Evolutionary conservation across 2,888 invertebrate species (phyloP), one percentile per base, ranked within the genome.

Genomic region (Anorthoa munda): DNA sequence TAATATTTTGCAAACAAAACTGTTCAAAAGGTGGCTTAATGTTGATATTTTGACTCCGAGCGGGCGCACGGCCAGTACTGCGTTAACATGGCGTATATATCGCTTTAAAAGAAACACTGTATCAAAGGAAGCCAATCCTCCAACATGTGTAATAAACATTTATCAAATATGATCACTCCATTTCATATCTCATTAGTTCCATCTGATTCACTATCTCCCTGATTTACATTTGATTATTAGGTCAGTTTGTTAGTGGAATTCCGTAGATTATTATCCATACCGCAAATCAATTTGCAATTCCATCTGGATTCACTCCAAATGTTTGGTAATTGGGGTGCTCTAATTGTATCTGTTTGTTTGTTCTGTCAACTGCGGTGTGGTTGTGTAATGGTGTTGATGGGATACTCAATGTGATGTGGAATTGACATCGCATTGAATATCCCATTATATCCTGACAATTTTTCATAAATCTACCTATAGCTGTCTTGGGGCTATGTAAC

Each of bases 251-350:
- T 65, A 72, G 17, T 50, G 46, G 66, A 66, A 83, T 78, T 71
- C 75, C 74, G 45, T 59, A 67, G 70, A 81, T 83, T 72, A 78
- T 79, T 66, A 75, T 78, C 69, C 5, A 65, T 63, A 58, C 73
- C 78, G 65, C 77, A 83, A 83, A 82, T 82, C 76, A 82, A 76
- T 82, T 68, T 67, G 83, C 67, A 59, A 79, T 82, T 82, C 82
- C 79, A 76, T 56, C 53, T 79, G 71, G 68, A 76, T 82, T 61
- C 79, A 76, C 82, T 82, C 60, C 58, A 72, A 82, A 55, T 70
- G 58, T 68, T 70, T 53, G 59, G 39, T 79, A 68, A 75, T 81
- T 81, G 69, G 66, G 50, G 26, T 53, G 61, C 48, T 61, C 26
- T 78, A 69, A 78, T 82, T 82, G 64, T 60, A 56, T 81, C 53